Evolutionary conservation across 2,113 vertebrate species (phyloP).

Genomic region (Vulpes vulpes): DNA sequence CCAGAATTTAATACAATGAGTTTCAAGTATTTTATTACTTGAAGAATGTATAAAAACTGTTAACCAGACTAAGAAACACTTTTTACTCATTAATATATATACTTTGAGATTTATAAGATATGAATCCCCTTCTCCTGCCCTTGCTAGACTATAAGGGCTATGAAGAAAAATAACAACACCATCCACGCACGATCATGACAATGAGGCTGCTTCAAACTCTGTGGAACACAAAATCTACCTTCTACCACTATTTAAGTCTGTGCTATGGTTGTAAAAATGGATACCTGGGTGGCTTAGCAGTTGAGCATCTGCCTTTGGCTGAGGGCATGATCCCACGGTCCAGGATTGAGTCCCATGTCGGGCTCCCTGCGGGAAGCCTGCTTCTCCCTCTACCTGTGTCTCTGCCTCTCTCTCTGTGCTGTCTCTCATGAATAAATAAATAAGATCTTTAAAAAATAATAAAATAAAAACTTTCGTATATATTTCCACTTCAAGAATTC

Average conservation of each 20-base stretch:
- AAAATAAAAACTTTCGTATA: neutral
- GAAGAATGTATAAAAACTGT: neutral
- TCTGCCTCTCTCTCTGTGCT: too few species aligned
- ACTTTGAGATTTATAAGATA: neutral
- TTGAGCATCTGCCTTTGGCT: too few species aligned
- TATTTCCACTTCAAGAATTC: neutral
- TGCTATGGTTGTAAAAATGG: neutral
- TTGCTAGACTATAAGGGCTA: neutral
- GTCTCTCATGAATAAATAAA: too few species aligned
- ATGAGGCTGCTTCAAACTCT: neutral
- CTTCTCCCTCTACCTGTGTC: too few species aligned
- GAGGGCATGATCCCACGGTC: too few species aligned
- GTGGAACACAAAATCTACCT: neutral
- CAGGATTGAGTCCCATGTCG: too few species aligned
- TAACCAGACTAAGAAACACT: neutral
- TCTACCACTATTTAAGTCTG: neutral
- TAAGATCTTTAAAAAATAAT: too few species aligned
- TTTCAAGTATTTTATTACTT: conserved; percentile 42
- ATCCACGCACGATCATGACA: neutral
- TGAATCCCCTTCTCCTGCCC: neutral
- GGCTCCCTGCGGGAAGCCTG: too few species aligned
- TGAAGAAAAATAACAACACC: neutral
- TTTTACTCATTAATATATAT: neutral
- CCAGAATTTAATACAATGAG: neutral
- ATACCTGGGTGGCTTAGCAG: too few species aligned